Evolutionary conservation across 2,888 invertebrate genomes (phyloP).

Genomic region (Disparrhopalites patrizii): DNA sequence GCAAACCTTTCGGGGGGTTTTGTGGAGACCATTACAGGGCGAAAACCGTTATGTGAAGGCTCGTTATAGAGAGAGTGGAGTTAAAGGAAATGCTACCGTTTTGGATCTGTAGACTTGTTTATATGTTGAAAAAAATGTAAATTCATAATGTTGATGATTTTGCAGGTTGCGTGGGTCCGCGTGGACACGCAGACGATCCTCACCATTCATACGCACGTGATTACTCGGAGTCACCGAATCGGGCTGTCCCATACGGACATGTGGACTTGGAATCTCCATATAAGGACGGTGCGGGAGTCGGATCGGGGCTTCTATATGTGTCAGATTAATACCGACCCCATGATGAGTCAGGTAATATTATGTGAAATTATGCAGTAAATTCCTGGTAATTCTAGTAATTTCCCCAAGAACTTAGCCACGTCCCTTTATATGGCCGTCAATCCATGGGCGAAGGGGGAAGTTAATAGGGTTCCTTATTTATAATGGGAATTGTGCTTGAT

Average conservation of each 20-base stretch:
- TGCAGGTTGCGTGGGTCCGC: conserved; percentile 80
- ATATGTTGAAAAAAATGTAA: not conserved
- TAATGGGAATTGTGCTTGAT: no score
- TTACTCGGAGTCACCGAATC: conserved; percentile 82
- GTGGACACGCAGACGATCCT: conserved; percentile 88
- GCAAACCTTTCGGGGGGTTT: not conserved
- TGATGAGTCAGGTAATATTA: conserved; percentile 67
- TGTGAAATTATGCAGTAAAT: no score
- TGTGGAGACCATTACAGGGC: no score
- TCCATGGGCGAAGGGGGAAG: no score
- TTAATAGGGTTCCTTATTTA: no score
- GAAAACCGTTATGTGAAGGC: no score
- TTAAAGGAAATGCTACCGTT: no score
- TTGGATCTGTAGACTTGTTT: not conserved
- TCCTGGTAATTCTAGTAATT: not conserved
- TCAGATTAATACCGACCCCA: conserved; percentile 57
- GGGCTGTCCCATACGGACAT: conserved; percentile 80
- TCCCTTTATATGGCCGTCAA: no score
- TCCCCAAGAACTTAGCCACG: no score
- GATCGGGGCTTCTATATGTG: conserved; percentile 57
- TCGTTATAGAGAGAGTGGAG: not conserved
- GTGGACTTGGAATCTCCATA: conserved; percentile 80
- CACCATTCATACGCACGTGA: conserved; percentile 84
- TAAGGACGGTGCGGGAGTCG: conserved; percentile 74
- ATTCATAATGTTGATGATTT: conserved; percentile 34